These are phyloP conservation scores for Benitochromis conjunctus DNA, from an alignment of 2,113 vertebrate species.

Conservation along the genomic window DNA sequence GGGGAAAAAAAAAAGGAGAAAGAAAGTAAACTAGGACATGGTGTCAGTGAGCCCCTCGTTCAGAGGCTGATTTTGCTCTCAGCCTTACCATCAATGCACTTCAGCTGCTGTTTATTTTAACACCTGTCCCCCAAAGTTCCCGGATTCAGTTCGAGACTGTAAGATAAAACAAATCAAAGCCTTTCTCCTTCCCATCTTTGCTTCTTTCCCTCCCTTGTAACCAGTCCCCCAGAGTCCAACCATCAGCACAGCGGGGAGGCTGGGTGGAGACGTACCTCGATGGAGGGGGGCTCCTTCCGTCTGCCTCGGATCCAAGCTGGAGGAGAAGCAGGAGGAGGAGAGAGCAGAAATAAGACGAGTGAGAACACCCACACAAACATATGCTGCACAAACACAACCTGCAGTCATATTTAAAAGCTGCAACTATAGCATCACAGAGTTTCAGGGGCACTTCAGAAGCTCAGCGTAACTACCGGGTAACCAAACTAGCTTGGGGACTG, in stretches of 20 bases:
- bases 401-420: slow-evolving; percentile 56
- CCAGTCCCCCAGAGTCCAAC: slow-evolving; percentile 57
- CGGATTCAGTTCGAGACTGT: slow-evolving; percentile 46
- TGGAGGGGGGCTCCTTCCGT: slow-evolving; percentile 86
- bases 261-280: slow-evolving; percentile 78
- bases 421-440: slow-evolving; percentile 27
- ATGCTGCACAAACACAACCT: slow-evolving; percentile 57
- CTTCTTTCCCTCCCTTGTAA: slow-evolving; percentile 47
- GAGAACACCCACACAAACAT: slow-evolving; percentile 64
- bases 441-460: slow-evolving; percentile 17
- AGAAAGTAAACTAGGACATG: slow-evolving; percentile 64
- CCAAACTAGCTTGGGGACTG: neutral
- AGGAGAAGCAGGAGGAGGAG: slow-evolving; percentile 40
- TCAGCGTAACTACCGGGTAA: slow-evolving; percentile 2
- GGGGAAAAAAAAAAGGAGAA: neutral
- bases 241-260: slow-evolving; percentile 58
- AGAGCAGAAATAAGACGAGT: slow-evolving; percentile 27
- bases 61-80: slow-evolving; percentile 54
- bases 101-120: slow-evolving; percentile 71
- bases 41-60: slow-evolving; percentile 55
- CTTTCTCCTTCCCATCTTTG: slow-evolving; percentile 33
- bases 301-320: slow-evolving; percentile 95
- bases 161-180: slow-evolving; percentile 68
- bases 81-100: slow-evolving; percentile 51
- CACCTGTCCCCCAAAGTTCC: slow-evolving; percentile 67